These are phyloP conservation scores for Sphaeramia orbicularis DNA, from an alignment of 2,797 vertebrate species.

Conservation along the genomic window DNA sequence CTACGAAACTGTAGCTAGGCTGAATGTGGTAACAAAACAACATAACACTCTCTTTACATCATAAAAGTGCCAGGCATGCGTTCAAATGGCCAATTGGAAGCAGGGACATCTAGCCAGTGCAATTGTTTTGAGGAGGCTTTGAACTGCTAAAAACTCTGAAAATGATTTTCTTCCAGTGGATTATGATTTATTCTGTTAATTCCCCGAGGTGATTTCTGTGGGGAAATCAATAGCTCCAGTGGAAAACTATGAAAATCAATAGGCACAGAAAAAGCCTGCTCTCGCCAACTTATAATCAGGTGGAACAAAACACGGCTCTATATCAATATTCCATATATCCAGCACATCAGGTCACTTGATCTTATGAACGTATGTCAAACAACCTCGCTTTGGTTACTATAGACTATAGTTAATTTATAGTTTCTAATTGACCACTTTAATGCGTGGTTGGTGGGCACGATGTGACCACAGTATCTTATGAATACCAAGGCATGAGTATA, in stretches of 20 bases:
- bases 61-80: slow-evolving; percentile 72
- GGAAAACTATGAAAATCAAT: slow-evolving; percentile 71
- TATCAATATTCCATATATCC: slow-evolving; percentile 57
- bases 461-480: slow-evolving; percentile 6
- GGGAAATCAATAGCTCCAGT: slow-evolving; percentile 67
- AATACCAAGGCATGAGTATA: neutral
- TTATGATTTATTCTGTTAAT: slow-evolving; percentile 69
- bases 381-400: slow-evolving; percentile 26
- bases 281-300: slow-evolving; percentile 60
- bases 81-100: slow-evolving; percentile 77
- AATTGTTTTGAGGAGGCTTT: slow-evolving; percentile 71
- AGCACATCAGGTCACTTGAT: slow-evolving; percentile 49
- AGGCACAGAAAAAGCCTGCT: slow-evolving; percentile 48
- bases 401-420: slow-evolving; percentile 44
- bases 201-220: slow-evolving; percentile 64
- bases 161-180: slow-evolving; percentile 64
- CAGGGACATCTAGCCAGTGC: slow-evolving; percentile 60
- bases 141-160: slow-evolving; percentile 67
- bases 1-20: slow-evolving; percentile 76
- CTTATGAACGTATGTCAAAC: slow-evolving; percentile 46
- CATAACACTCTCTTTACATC: slow-evolving; percentile 76
- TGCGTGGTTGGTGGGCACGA: slow-evolving; percentile 9
- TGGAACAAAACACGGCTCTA: slow-evolving; percentile 56
- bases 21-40: slow-evolving; percentile 78
- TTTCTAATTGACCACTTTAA: slow-evolving; percentile 41